These are phyloP conservation scores for Arctopsyche grandis DNA, from an alignment of 1,140 invertebrate species.

Conservation along the genomic window DNA sequence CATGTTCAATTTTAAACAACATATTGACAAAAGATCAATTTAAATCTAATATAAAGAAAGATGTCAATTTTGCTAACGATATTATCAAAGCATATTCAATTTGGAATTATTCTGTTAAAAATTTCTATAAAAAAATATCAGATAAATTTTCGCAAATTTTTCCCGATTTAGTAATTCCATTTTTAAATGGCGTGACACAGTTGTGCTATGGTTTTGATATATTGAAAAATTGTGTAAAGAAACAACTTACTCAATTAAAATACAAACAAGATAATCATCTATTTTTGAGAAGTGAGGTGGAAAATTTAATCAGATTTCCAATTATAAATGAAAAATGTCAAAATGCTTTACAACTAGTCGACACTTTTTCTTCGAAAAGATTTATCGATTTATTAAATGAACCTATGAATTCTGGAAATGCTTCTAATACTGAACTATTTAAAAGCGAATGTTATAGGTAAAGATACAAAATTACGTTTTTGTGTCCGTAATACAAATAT, in stretches of 20 bases:
- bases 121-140: conserved; percentile 68
- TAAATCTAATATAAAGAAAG: background rate
- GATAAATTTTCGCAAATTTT: conserved; percentile 69
- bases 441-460: conserved; percentile 58
- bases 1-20: conserved; percentile 55
- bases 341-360: conserved; percentile 25
- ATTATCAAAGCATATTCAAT: conserved; percentile 63
- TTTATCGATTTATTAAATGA: conserved; percentile 35
- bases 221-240: conserved; percentile 62
- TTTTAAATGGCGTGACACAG: conserved; percentile 70
- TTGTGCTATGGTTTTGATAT: conserved; percentile 69
- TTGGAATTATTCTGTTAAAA: conserved; percentile 69
- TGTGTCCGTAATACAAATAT: too few species aligned
- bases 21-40: conserved; percentile 23
- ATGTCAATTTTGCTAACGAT: conserved; percentile 57
- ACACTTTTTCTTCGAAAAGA: conserved; percentile 41
- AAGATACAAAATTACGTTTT: too few species aligned
- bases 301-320: conserved; percentile 48
- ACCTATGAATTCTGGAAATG: background rate
- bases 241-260: conserved; percentile 58
- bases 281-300: conserved; percentile 32
- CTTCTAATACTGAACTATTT: background rate
- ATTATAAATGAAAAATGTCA: conserved; percentile 39
- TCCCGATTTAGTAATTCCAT: conserved; percentile 74
- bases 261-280: conserved; percentile 12